A percentile compares a stretch with the other conserved stretches of the same genome.
Conservation (phyloP, 2,113 vertebrate genomes). For the Choloepus hoffmanni region DNA sequence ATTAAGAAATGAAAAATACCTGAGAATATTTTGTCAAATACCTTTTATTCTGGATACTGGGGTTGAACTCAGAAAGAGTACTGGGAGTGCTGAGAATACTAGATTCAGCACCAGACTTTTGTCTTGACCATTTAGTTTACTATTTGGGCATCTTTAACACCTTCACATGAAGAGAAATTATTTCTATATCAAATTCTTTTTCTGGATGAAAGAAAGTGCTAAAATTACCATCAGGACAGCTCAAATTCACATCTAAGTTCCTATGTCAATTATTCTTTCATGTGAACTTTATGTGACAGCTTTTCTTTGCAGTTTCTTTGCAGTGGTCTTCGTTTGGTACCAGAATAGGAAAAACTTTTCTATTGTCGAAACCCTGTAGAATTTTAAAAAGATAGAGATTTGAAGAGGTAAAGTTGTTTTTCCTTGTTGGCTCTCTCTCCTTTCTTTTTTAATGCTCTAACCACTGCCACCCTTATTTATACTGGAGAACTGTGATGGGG, state of each 20-base stretch:
- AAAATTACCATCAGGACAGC: background rate
- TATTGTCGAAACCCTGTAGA: conserved; percentile 12
- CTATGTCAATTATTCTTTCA: conserved; percentile 23
- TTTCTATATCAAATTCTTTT: conserved; percentile 35
- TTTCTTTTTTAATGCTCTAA: background rate
- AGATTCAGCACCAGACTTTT: conserved; percentile 13
- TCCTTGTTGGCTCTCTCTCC: background rate
- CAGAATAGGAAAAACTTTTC: conserved; percentile 29
- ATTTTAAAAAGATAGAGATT: conserved; percentile 11
- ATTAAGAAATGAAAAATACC: conserved; percentile 41
- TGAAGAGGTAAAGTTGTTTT: conserved; percentile 20
- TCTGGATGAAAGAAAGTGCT: conserved; percentile 4
- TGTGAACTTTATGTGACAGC: conserved; percentile 2
- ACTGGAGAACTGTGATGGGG: background rate
- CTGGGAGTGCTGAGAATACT: background rate
- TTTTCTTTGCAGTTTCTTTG: conserved; percentile 40
- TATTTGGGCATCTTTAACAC: conserved; percentile 25
- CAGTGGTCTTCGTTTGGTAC: background rate
- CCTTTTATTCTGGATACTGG: background rate
- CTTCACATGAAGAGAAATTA: conserved; percentile 16
- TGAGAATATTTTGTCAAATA: conserved; percentile 35
- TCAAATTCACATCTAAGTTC: background rate
- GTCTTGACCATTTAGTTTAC: background rate
- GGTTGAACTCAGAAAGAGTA: background rate
- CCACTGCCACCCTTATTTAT: background rate